Evolutionary conservation across 2,113 vertebrate genomes (phyloP), one percentile per base, ranked within the genome.

Genomic region (Crotalus horridus): DNA sequence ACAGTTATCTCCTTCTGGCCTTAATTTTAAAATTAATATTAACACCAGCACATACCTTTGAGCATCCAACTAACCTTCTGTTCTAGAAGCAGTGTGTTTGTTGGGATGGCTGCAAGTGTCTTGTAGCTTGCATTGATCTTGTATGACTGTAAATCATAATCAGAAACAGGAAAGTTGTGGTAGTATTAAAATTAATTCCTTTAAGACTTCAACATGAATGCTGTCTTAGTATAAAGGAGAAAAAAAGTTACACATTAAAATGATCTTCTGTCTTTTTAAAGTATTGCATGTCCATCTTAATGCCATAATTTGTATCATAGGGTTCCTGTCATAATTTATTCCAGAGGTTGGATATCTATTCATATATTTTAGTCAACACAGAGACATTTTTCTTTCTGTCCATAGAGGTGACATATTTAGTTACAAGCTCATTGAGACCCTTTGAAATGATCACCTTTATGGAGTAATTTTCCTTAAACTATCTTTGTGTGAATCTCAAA

Each of bases 121-220:
- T 99, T 99, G 98, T 99, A 99, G 97, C 97, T 98, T 94, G 97
- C 98, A 96, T 98, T 99, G 97, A 98, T 99, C 98, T 98, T 99
- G 98, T 98, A 98, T 92, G 97, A 98, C 97, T 99, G 95, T 93
- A 97, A 97, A 85, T 91, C 93, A 92, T 87, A 97, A 96, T 89
- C 96, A 23, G 46, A 24, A 93, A 94, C 59, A 92, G 92, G 29
- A 94, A 87, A 94, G 51, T 95, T 58, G 92, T 0, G 56, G 93
- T 88, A 97, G 93, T 94, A 91, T 95, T 94, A 95, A 96, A 95
- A 94, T 69, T 20, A 43, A 90, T 94, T 96, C 91, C 93, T 94
- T 92, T 26, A 89, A 94, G 91, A 95, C 95, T 95, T 94, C 29
- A 95, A 81, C 46, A 58, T 89, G 33, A 95, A 0, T 88, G 0